Evolutionary conservation across 2,797 vertebrate species (phyloP), one percentile per base, ranked within the genome.

Genomic region (Scomberomorus guttatus): DNA sequence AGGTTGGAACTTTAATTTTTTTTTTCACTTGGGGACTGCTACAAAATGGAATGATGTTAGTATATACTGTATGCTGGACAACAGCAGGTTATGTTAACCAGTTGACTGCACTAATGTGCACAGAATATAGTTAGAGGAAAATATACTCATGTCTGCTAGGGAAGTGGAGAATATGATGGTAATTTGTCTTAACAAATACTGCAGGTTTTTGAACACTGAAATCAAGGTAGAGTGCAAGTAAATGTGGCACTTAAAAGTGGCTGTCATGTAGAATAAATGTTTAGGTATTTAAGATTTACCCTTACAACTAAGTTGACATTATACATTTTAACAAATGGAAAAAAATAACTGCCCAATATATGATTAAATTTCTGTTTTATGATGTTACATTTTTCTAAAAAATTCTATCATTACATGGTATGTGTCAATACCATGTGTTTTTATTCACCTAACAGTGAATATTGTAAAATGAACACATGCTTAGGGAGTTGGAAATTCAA

Each of bases 11-110:
- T 75, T 79, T 77, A 0, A 72, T 50, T 71, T 73, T 63, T 81
- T n/a, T 70, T 83, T 64, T 78, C 25, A 75, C 61, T 83, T 66
- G 48, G 55, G 73, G 70, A 72, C 65, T 50, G 74, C 54, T 81
- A 76, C 64, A 57, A 85, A 80, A 79, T 72, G 18, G 14, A 82
- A 74, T 74, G 32, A 67, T 59, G 22, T 56, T 68, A 61, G 63
- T 75, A 73, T 51, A 58, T 60, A 37, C 17, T 66, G 64, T 24
- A 78, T 52, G n/a, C 27, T 75, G 60, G 42, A 69, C 62, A 32
- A 73, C 32, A 29, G 52, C 51, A 20, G 48, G 75, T 85, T 60
- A 67, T 59, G 66, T 82, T 69, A 64, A 62, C 44, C 63, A 67
- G 29, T 57, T 59, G 63, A 79, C n/a, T n/a, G n/a, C 11, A 61